Conservation (phyloP, 2,888 invertebrate genomes). For the Dasysyrphus albostriatus region DNA sequence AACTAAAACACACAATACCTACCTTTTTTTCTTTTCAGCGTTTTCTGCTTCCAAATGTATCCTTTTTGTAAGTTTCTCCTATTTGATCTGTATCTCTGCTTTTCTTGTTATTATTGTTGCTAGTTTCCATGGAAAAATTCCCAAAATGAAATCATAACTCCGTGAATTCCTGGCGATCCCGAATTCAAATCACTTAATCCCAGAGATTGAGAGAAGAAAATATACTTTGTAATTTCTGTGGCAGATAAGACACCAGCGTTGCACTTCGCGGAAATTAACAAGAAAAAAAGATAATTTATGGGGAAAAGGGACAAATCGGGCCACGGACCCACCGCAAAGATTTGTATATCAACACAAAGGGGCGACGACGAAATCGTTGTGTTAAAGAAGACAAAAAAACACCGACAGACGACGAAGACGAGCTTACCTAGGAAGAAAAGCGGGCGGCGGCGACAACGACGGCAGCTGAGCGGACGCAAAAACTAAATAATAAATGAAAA, state of each 20-base stretch:
- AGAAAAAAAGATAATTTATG: conserved; percentile 22
- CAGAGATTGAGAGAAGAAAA: conserved; percentile 31
- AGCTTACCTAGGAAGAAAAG: conserved; percentile 7
- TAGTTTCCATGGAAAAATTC: conserved; percentile 43
- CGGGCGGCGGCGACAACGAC: conserved; percentile 35
- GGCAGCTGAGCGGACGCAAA: conserved; percentile 46
- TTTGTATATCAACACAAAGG: conserved; percentile 53
- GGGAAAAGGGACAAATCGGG: conserved; percentile 43
- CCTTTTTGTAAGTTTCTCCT: conserved; percentile 43
- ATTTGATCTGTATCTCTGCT: conserved; percentile 9
- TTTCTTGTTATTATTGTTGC: conserved; percentile 57
- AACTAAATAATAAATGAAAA: conserved; percentile 25
- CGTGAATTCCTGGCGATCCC: conserved; percentile 23
- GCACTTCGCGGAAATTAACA: conserved; percentile 52
- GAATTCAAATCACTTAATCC: conserved; percentile 48
- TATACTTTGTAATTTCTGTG: conserved; percentile 39
- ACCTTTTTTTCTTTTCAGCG: conserved; percentile 39
- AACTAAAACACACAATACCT: conserved; percentile 25
- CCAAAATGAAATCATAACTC: conserved; percentile 35
- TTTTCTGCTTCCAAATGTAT: conserved; percentile 65
- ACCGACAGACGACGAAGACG: conserved; percentile 36
- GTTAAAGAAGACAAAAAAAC: conserved; percentile 13
- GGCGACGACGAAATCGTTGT: conserved; percentile 36
- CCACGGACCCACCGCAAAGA: conserved; percentile 71
- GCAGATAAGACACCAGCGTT: conserved; percentile 47